Evolutionary conservation across 2,888 invertebrate species (phyloP), one percentile per base, ranked within the genome.

Genomic region (Proisotoma minuta): DNA sequence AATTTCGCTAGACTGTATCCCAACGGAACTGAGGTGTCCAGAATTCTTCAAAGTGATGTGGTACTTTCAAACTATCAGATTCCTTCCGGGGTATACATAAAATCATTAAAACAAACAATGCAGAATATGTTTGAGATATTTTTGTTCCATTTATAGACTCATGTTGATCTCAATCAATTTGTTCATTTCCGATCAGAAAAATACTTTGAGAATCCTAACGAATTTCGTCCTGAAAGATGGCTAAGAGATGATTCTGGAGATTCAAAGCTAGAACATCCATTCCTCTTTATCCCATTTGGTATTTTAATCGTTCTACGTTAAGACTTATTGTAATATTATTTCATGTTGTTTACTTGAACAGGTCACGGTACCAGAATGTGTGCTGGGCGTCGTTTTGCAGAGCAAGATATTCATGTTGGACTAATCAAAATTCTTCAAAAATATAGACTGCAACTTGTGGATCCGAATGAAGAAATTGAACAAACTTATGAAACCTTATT

Each of bases 61-160:
- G 80, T 82, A 12, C 74, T 88, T 0, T 78, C 82, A n/a, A 86
- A 84, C 8, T 88, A 85, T 74, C 76, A 76, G 43, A 68, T 77
- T 51, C 77, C 77, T 27, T 72, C 74, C 29, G 75, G 75, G 60
- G 76, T 75, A 69, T 63, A 69, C 54, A 39, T 49, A 12, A 18
- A 49, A 8, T n/a, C 51, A 51, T 15, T 51, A n/a, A 49, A 39
- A 8, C 23, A 34, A 34, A 15, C 34, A 34, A 34, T 10, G 34
- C 15, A 10, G 15, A 34, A 34, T 34, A 10, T 15, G 34, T 8
- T 40, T 56, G 15, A 18, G 40, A 4, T 29, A 3, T 22, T 56
- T 22, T 40, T 18, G 12, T 27, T 57, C 23, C 24, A 24, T 57
- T 50, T 39, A n/a, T 75, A 79, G 78, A 80, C 79, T 1, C 75